Base-by-base conservation (phyloP, 2,888 invertebrate species). In the Aquatica leii region DNA sequence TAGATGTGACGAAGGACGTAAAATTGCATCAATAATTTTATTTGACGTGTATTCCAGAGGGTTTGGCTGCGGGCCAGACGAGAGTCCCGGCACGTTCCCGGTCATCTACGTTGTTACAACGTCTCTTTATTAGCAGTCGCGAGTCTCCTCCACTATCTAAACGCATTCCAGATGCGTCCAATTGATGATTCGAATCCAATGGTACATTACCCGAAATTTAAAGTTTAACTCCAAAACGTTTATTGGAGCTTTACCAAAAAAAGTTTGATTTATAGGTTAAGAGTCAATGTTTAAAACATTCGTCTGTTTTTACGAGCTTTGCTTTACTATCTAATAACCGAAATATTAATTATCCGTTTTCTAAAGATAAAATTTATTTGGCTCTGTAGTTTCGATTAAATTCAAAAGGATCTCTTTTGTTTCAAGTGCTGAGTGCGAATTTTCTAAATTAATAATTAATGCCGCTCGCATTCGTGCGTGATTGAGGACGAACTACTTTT, bases 11-110 rank as follows among this genome's bases (percentile, higher is more conserved):
- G 24, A 24, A 24, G 24, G 24, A 6, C 24, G 24, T 6, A 6
- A 24, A 24, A 6, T 6, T 24, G 24, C 24, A 24, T 24, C 24
- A 14, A 49, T 65, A 65, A 65, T 66, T 65, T 50, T 50, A 66
- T 66, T 66, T 66, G 56, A 63, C 55, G 57, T 55, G 51, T 53
- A 57, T 51, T 65, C 52, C 54, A 57, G 54, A 35, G 40, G 52
- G 60, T 48, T 66, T 72, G 72, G 72, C 72, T 62, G 64, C 61
- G 62, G 64, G 67, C 71, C 71, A 72, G 68, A 57, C 63, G 65
- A 58, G 62, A 62, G 64, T 68, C 65, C 68, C 46, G 69, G 70
- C 68, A 65, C 65, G 65, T 70, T 66, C 68, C 65, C 68, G 62
- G 68, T 67, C 67, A 65, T 67, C 64, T 68, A 62, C 61, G 61